Evolutionary conservation across 1,140 invertebrate species (phyloP).

Genomic region (Dryas iulia): DNA sequence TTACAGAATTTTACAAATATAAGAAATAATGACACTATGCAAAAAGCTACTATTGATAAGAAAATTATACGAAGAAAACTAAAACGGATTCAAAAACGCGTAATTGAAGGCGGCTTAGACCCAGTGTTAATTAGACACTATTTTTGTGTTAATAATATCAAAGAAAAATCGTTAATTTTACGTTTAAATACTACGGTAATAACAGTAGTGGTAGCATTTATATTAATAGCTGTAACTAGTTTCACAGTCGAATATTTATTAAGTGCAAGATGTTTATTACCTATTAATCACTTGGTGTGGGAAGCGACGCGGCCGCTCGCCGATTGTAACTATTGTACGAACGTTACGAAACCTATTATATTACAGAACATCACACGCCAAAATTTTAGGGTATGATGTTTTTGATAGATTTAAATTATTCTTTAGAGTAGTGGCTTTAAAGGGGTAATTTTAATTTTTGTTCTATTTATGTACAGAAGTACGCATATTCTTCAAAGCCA

Average conservation of each 20-base stretch:
- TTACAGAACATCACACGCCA: conserved; percentile 84
- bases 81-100: conserved; percentile 48
- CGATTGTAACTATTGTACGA: conserved; percentile 88
- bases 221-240: conserved; percentile 44
- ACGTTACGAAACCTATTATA: conserved; percentile 83
- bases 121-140: conserved; percentile 42
- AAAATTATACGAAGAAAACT: conserved; percentile 42
- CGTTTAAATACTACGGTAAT: conserved; percentile 38
- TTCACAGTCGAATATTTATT: conserved; percentile 56
- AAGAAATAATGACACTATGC: conserved; percentile 42
- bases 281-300: conserved; percentile 92
- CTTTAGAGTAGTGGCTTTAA: background rate
- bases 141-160: conserved; percentile 48
- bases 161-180: conserved; percentile 36
- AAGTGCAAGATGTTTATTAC: conserved; percentile 86
- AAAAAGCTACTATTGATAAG: conserved; percentile 41
- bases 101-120: conserved; percentile 50
- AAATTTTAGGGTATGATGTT: conserved; percentile 81
- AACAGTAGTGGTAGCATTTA: conserved; percentile 36
- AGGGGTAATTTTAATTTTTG: background rate
- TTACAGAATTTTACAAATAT: conserved; percentile 21
- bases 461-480: conserved; percentile 42
- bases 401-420: background rate
- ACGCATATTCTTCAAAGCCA: conserved; percentile 90
- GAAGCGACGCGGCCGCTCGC: conserved; percentile 91